Conservation (phyloP, 2,797 vertebrate genomes). For the Sebastes trivittatus region DNA sequence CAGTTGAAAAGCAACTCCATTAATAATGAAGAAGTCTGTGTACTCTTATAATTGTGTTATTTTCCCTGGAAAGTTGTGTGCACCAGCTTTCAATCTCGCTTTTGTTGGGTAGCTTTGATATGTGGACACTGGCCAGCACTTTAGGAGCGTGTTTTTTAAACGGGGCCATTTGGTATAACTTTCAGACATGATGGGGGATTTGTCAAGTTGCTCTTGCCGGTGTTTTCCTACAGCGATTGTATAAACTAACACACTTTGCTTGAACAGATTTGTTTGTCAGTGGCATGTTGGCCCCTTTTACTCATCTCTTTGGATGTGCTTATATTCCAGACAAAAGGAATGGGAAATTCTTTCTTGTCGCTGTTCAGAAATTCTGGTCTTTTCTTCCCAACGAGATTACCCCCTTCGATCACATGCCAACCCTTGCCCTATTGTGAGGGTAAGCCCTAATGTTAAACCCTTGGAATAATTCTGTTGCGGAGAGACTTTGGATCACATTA, state of each 20-base stretch:
- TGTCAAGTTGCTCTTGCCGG: constrained; percentile 28
- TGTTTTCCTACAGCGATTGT: constrained; percentile 17
- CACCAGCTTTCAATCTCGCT: constrained; percentile 41
- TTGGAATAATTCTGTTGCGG: constrained; percentile 55
- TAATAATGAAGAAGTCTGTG: constrained; percentile 82
- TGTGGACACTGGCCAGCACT: constrained; percentile 49
- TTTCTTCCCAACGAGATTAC: constrained; percentile 70
- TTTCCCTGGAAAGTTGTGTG: constrained; percentile 76
- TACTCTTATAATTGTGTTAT: constrained; percentile 82
- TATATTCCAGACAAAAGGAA: constrained; percentile 57
- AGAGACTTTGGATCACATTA: constrained; percentile 60
- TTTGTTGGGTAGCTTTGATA: constrained; percentile 60
- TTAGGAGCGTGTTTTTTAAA: constrained; percentile 61
- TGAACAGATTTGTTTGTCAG: constrained; percentile 45
- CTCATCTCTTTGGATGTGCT: constrained; percentile 45
- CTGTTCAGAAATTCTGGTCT: constrained; percentile 62
- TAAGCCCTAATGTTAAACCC: constrained; percentile 70
- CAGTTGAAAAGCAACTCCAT: constrained; percentile 82
- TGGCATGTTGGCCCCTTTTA: constrained; percentile 26
- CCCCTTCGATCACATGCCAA: constrained; percentile 65
- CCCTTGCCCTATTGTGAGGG: constrained; percentile 71
- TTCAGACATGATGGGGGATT: constrained; percentile 33
- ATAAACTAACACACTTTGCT: constrained; percentile 36
- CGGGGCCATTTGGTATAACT: constrained; percentile 52
- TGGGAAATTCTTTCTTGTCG: constrained; percentile 43